phyloP scores from a whole-genome alignment of 2,888 invertebrate species.

The Hartigia nigra region DNA sequence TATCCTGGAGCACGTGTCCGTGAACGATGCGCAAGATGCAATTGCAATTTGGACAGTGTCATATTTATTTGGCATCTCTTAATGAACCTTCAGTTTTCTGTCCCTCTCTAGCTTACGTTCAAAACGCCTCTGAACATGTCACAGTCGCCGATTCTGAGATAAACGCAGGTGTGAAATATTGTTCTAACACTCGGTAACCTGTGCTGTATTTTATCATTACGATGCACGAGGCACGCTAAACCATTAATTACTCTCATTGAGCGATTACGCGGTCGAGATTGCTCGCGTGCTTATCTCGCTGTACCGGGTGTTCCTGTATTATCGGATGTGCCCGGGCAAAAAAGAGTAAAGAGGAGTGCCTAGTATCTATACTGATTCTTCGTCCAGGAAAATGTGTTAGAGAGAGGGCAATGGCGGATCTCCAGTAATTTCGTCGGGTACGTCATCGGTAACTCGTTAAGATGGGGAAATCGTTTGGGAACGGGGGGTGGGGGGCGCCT shows the following conservation, averaged over 20 bases:
- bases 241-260: constrained; percentile 35
- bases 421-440: not conserved
- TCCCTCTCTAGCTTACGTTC: not conserved
- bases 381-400: not conserved
- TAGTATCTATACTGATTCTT: not conserved
- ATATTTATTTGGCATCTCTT: not conserved
- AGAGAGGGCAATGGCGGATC: not conserved
- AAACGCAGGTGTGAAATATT: not conserved
- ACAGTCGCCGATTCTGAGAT: not conserved
- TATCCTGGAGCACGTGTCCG: not conserved
- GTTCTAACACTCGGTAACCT: not conserved
- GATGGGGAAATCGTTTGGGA: constrained; percentile 18
- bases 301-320: not conserved
- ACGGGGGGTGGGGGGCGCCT: not conserved
- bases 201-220: constrained; percentile 31
- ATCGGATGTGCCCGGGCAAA: not conserved
- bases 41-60: not conserved
- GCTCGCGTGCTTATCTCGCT: constrained; percentile 4
- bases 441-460: constrained; percentile 22
- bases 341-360: not conserved
- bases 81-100: not conserved
- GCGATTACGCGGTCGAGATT: constrained; percentile 32
- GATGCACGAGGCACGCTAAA: constrained; percentile 26
- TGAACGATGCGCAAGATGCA: not conserved
- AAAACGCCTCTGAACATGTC: not conserved